Evolutionary conservation across 2,797 vertebrate genomes (phyloP).

Genomic region (Lophura swinhoii): DNA sequence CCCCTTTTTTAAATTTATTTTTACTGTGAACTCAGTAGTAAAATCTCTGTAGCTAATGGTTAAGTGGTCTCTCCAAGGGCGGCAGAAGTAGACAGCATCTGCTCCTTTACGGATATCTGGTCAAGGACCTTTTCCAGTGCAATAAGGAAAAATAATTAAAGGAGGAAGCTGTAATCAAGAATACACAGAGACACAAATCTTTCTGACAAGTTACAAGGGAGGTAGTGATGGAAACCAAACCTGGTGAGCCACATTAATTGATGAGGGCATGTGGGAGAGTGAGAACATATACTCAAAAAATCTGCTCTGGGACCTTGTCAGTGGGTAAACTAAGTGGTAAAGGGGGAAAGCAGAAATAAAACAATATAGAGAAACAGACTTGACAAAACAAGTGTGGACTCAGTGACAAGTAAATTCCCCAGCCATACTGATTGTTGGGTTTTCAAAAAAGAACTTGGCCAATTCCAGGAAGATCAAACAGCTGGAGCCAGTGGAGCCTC

Average conservation of each 20-base stretch:
- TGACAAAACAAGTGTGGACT: background rate
- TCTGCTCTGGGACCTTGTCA: background rate
- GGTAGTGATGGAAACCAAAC: background rate
- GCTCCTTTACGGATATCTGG: background rate
- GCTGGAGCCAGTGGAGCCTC: too few relatives aligned
- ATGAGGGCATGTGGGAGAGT: background rate
- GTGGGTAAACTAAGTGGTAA: background rate
- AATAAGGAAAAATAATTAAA: background rate
- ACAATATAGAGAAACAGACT: background rate
- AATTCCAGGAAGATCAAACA: background rate
- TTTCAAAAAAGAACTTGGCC: background rate
- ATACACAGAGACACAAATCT: background rate
- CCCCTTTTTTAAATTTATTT: fast-evolving
- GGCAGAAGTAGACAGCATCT: background rate
- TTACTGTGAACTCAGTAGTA: background rate
- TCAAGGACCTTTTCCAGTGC: background rate
- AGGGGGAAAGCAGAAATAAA: background rate
- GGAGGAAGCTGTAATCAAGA: background rate
- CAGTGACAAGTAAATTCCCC: background rate
- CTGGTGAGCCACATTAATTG: background rate
- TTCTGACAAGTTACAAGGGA: background rate
- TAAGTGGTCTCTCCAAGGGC: background rate
- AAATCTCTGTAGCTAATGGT: background rate
- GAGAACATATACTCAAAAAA: background rate
- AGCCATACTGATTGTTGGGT: background rate